Evolutionary conservation across 1,140 invertebrate species (phyloP).

Genomic region (Adelges cooleyi): DNA sequence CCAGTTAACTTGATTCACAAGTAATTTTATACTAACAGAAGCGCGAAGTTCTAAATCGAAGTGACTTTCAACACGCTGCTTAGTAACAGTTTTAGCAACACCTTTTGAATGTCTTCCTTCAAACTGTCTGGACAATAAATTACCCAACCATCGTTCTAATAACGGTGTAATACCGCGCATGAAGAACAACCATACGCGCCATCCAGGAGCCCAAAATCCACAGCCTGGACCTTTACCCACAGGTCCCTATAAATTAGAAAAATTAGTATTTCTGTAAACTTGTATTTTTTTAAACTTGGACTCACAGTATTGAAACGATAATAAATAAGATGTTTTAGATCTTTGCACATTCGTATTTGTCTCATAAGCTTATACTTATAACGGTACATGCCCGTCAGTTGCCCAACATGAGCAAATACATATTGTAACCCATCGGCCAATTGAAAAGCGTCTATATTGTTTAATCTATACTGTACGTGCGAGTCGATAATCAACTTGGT

Average conservation of each 20-base stretch:
- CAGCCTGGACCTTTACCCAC: conserved; percentile 98
- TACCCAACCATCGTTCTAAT: conserved; percentile 95
- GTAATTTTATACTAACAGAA: conserved; percentile 50
- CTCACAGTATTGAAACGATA: conserved; percentile 97
- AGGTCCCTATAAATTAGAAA: conserved; percentile 64
- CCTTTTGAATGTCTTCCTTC: conserved; percentile 98
- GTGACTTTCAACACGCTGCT: conserved; percentile 97
- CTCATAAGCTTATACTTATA: conserved; percentile 99
- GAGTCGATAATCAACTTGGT: conserved; percentile 98
- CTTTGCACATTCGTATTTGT: conserved; percentile 99
- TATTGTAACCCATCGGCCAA: conserved; percentile 98
- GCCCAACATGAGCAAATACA: conserved; percentile 98
- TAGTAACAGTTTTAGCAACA: conserved; percentile 98
- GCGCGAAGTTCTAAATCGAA: conserved; percentile 97
- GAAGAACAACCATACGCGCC: conserved; percentile 99
- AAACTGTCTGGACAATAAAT: conserved; percentile 93
- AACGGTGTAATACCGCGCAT: conserved; percentile 97
- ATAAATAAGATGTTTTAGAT: conserved; percentile 98
- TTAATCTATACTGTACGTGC: conserved; percentile 96
- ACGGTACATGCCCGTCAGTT: conserved; percentile 98
- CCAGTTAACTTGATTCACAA: no score
- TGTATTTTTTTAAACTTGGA: conserved; percentile 30
- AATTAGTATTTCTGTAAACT: not conserved
- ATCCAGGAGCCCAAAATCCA: conserved; percentile 98
- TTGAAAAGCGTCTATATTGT: conserved; percentile 99